Percentiles rank a stretch among this genome's conserved stretches.
These are phyloP conservation scores for Habropoda laboriosa DNA, from an alignment of 1,140 invertebrate species.

Conservation along the genomic window DNA sequence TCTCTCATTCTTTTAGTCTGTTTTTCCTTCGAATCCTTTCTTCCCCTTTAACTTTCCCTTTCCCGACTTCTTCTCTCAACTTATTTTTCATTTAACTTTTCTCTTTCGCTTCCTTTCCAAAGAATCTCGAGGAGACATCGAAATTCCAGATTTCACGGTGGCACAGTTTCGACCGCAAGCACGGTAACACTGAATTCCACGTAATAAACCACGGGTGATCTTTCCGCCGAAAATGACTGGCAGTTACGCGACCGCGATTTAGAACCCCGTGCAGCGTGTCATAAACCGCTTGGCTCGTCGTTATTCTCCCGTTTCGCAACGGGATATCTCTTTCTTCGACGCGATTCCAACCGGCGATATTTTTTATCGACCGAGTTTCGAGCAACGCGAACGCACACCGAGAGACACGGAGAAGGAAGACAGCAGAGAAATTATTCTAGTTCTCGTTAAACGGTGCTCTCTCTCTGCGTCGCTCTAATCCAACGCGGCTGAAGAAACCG, in stretches of 20 bases:
- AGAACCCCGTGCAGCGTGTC: neutral
- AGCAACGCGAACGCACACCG: too few relatives aligned
- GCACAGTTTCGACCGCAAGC: neutral
- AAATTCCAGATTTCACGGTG: neutral
- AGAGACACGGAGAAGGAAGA: neutral
- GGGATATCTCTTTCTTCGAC: neutral
- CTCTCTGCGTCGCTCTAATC: neutral
- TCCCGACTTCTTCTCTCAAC: too few relatives aligned
- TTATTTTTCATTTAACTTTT: too few relatives aligned
- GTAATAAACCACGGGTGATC: slow-evolving; percentile 12
- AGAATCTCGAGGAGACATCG: too few relatives aligned
- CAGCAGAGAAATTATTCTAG: neutral
- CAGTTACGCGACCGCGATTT: neutral
- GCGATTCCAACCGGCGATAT: neutral
- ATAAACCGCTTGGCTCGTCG: neutral
- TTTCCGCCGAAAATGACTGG: neutral
- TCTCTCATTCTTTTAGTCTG: too few relatives aligned
- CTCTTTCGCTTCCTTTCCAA: too few relatives aligned
- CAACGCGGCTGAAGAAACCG: slow-evolving; percentile 41
- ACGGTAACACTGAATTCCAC: neutral
- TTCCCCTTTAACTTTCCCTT: too few relatives aligned
- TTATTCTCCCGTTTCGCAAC: neutral
- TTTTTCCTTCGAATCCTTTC: too few relatives aligned
- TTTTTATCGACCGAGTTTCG: slow-evolving; percentile 3
- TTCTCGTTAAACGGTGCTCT: neutral